phyloP scores from a whole-genome alignment of 2,797 vertebrate species.

The Poeciliopsis presidionis region DNA sequence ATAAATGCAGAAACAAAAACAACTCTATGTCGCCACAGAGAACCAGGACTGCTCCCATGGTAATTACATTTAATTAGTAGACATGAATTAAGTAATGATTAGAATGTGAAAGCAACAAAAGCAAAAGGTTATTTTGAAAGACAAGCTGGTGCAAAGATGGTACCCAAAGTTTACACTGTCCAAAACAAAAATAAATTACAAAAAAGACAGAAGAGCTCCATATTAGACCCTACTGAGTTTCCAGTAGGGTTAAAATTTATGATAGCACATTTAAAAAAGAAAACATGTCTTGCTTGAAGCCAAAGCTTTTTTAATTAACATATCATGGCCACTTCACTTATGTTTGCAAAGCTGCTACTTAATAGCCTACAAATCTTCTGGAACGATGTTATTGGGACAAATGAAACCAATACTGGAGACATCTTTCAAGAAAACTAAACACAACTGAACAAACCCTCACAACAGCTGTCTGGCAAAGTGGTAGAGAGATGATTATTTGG shows the following conservation, averaged over 20 bases:
- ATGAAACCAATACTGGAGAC: neutral
- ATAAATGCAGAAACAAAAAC: neutral
- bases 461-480: no score
- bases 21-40: neutral
- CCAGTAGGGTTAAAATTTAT: neutral
- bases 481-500: neutral
- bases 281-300: neutral
- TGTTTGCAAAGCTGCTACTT: neutral
- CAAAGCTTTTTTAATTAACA: neutral
- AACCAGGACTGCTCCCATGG: neutral
- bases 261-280: neutral
- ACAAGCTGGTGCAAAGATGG: neutral
- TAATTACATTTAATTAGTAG: neutral
- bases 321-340: neutral
- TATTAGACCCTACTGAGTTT: neutral
- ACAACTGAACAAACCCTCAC: no score
- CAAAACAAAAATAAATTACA: neutral
- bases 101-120: neutral
- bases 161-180: neutral
- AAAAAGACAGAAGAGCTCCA: neutral
- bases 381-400: neutral
- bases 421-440: neutral
- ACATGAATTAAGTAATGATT: neutral
- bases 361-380: neutral
- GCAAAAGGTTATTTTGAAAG: neutral